Conservation (phyloP, 2,888 invertebrate species). For the Ornithoptera priamus region DNA sequence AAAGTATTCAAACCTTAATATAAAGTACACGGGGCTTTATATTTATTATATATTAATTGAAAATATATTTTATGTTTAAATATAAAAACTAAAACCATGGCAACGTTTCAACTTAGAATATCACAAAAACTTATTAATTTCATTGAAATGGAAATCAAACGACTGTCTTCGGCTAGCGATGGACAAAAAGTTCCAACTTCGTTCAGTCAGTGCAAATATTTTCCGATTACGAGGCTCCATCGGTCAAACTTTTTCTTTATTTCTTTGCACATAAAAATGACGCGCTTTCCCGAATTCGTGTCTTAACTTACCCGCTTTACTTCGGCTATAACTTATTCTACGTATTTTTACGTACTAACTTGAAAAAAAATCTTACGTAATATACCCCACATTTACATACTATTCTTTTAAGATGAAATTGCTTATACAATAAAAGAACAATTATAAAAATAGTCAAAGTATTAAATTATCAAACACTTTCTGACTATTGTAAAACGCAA, state of each 20-base stretch:
- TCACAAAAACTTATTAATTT: slow-evolving; percentile 35
- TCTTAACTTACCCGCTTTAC: background rate
- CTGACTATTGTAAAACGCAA: no score
- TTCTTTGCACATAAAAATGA: slow-evolving; percentile 12
- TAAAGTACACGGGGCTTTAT: no score
- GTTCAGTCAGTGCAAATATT: background rate
- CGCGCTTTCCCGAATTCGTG: slow-evolving; percentile 3
- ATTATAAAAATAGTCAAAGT: no score
- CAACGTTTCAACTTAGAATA: no score
- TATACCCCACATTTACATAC: background rate
- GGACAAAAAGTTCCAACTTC: background rate
- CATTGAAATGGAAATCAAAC: slow-evolving; percentile 2
- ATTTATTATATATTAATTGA: no score
- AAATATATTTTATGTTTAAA: no score
- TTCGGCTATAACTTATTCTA: slow-evolving; percentile 43
- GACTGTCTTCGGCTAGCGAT: background rate
- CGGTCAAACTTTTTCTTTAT: slow-evolving; percentile 1
- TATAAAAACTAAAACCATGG: no score
- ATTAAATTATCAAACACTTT: no score
- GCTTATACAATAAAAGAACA: no score
- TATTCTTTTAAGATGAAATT: no score
- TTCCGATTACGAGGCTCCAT: background rate
- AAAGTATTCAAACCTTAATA: no score
- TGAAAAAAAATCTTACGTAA: background rate
- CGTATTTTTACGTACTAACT: background rate